Conservation (phyloP, 2,888 invertebrate species). For the Tricholauxania praeusta region DNA sequence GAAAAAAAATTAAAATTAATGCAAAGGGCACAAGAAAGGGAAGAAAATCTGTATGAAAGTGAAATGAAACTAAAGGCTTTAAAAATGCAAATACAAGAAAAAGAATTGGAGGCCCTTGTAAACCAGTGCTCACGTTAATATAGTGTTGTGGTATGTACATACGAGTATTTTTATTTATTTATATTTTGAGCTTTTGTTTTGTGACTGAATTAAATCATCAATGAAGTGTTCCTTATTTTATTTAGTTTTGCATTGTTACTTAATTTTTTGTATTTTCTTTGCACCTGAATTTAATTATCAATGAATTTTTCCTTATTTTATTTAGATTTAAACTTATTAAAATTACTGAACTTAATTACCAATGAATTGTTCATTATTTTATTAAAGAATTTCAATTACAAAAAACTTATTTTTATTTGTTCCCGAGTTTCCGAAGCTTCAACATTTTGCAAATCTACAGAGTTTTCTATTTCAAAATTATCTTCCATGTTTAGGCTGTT, state of each 20-base stretch:
- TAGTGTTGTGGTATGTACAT: background rate
- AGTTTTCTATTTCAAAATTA: background rate
- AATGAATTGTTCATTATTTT: too few species aligned
- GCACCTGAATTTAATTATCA: background rate
- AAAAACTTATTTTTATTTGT: background rate
- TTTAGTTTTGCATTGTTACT: too few species aligned
- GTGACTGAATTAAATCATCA: too few species aligned
- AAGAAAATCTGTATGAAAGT: background rate
- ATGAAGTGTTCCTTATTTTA: too few species aligned
- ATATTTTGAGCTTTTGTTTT: background rate
- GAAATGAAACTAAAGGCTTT: background rate
- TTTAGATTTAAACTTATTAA: too few species aligned
- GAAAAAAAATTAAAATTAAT: too few species aligned
- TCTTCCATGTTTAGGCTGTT: background rate
- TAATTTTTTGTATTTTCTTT: too few species aligned
- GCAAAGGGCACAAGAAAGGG: too few species aligned
- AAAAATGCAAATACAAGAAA: background rate
- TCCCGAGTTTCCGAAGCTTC: background rate
- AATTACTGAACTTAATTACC: background rate
- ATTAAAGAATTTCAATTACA: background rate
- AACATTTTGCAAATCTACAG: background rate
- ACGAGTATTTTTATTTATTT: background rate
- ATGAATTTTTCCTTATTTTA: too few species aligned
- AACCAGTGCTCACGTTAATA: background rate
- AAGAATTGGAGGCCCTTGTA: conserved; percentile 47